Evolutionary conservation across 2,797 vertebrate species (phyloP).

Genomic region (Poecilia picta): DNA sequence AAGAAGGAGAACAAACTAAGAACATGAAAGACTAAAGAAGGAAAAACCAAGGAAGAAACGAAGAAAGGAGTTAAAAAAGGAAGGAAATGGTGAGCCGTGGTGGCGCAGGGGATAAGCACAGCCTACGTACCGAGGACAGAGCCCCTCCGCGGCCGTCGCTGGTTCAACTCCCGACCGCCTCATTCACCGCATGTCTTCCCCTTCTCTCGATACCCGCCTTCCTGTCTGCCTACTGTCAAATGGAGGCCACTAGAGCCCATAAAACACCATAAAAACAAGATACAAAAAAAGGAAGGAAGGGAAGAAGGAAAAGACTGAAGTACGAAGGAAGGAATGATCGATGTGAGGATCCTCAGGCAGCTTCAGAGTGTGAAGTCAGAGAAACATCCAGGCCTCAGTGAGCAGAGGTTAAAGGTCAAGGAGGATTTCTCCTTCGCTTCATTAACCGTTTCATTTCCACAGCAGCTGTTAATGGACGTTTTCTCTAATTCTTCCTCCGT

Average conservation of each 20-base stretch:
- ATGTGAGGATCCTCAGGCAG: too few relatives aligned
- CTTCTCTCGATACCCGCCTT: too few relatives aligned
- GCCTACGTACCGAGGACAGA: too few relatives aligned
- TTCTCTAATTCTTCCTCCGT: not conserved
- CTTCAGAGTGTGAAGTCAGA: too few relatives aligned
- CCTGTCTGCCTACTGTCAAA: too few relatives aligned
- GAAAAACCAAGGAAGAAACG: not conserved
- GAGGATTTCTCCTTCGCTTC: constrained; percentile 14
- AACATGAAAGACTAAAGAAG: not conserved
- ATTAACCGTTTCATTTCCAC: constrained; percentile 45
- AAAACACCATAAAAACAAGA: too few relatives aligned
- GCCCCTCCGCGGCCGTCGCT: too few relatives aligned
- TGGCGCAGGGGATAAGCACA: too few relatives aligned
- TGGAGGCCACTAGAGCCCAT: too few relatives aligned
- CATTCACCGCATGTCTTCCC: too few relatives aligned
- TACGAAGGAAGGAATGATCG: not conserved
- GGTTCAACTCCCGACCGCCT: too few relatives aligned
- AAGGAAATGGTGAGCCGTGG: too few relatives aligned
- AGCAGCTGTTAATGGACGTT: constrained; percentile 7
- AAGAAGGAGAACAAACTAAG: not conserved
- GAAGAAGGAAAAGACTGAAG: not conserved
- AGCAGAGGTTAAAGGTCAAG: not conserved
- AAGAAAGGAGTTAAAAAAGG: not conserved
- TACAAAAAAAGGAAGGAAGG: not conserved
- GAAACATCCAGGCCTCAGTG: not conserved